Conservation (phyloP, 2,113 vertebrate species). For the Heloderma charlesbogerti region DNA sequence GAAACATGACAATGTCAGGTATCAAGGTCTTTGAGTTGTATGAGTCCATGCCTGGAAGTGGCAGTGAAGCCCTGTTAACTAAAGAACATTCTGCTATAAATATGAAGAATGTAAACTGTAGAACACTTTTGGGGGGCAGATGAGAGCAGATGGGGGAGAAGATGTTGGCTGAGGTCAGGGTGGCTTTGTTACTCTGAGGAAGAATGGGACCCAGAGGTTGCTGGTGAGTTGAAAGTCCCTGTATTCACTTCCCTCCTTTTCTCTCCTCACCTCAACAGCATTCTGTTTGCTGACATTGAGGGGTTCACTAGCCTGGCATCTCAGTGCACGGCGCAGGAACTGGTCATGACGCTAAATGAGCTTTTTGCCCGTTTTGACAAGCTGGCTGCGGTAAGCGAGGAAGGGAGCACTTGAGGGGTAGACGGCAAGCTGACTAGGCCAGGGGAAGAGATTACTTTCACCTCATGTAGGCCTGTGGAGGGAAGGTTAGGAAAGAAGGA, state of each 20-base stretch:
- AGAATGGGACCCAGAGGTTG: background rate
- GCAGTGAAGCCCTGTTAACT: background rate
- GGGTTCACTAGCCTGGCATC: constrained; percentile 96
- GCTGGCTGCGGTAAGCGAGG: constrained; percentile 87
- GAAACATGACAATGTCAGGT: constrained; percentile 99
- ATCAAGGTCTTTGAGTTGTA: background rate
- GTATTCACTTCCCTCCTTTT: background rate
- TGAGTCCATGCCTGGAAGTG: background rate
- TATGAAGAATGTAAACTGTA: background rate
- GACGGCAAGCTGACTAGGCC: background rate
- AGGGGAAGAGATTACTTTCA: background rate
- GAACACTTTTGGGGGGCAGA: background rate
- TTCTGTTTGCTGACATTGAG: constrained; percentile 96
- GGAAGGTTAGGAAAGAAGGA: background rate
- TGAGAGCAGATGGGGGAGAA: background rate
- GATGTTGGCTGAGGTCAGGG: background rate
- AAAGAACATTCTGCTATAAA: background rate
- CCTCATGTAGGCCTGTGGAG: background rate
- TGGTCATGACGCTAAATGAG: constrained; percentile 97
- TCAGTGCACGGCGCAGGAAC: constrained; percentile 95
- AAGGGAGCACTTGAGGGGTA: background rate
- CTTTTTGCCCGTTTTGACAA: constrained; percentile 97
- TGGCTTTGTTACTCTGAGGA: background rate
- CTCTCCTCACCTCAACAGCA: constrained; percentile 77
- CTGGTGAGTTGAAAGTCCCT: background rate